phyloP scores from a whole-genome alignment of 2,797 vertebrate genomes.

The Avahi laniger region DNA sequence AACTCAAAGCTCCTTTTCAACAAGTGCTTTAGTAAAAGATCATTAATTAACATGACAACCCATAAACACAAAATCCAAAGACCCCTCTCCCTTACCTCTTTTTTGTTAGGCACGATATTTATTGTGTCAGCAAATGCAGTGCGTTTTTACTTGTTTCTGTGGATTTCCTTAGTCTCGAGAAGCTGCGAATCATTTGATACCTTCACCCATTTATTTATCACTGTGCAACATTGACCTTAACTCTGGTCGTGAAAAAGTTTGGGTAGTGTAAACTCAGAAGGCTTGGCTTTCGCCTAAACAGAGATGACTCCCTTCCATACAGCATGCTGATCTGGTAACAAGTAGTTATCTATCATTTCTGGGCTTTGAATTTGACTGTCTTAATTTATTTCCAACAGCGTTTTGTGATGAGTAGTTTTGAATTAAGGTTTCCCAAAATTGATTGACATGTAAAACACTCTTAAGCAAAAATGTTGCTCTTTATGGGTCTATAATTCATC shows the following conservation, averaged over 20 bases:
- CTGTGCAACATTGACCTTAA: background rate
- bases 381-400: conserved; percentile 18
- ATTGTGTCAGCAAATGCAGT: background rate
- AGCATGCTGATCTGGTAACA: conserved; percentile 2
- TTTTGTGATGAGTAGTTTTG: conserved; percentile 9
- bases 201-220: conserved; percentile 52
- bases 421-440: conserved; percentile 1
- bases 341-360: background rate
- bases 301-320: background rate
- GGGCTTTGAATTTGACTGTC: background rate
- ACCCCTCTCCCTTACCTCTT: background rate
- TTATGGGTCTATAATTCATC: conserved; percentile 52
- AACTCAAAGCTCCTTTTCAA: background rate
- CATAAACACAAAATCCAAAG: background rate
- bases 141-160: background rate
- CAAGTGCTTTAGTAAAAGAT: background rate
- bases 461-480: background rate
- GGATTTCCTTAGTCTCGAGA: background rate
- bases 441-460: conserved; percentile 27
- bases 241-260: conserved; percentile 16
- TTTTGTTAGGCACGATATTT: background rate
- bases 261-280: conserved; percentile 26
- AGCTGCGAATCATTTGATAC: background rate
- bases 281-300: conserved; percentile 26
- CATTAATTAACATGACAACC: background rate